These are phyloP conservation scores for Tachina fera DNA, from an alignment of 2,888 invertebrate species.

Conservation along the genomic window DNA sequence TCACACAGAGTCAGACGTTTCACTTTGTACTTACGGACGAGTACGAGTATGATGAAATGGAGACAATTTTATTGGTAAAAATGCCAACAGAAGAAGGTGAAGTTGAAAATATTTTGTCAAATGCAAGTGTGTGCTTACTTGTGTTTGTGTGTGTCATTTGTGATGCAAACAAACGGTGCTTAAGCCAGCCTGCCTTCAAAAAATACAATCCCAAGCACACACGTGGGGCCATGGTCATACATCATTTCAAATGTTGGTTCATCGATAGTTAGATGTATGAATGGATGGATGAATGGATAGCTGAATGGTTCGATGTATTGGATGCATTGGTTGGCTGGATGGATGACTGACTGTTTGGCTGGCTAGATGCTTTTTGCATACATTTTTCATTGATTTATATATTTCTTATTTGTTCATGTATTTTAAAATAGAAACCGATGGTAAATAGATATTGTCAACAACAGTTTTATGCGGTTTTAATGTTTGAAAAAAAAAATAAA, in stretches of 20 bases:
- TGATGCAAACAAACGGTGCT: slow-evolving; percentile 66
- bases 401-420: slow-evolving; percentile 22
- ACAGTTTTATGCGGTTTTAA: slow-evolving; percentile 69
- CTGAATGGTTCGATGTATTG: neutral
- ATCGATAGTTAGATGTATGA: slow-evolving; percentile 38
- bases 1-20: neutral
- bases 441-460: slow-evolving; percentile 72
- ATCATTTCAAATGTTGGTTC: slow-evolving; percentile 66
- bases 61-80: slow-evolving; percentile 43
- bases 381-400: slow-evolving; percentile 54
- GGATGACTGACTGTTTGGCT: slow-evolving; percentile 5
- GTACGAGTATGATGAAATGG: slow-evolving; percentile 57
- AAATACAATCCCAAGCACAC: slow-evolving; percentile 14
- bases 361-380: slow-evolving; percentile 34
- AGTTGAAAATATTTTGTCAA: slow-evolving; percentile 58
- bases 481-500: slow-evolving; percentile 29
- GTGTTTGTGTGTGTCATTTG: slow-evolving; percentile 53
- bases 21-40: slow-evolving; percentile 1
- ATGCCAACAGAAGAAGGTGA: slow-evolving; percentile 44
- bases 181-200: slow-evolving; percentile 63
- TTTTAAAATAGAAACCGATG: slow-evolving; percentile 59
- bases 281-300: slow-evolving; percentile 18
- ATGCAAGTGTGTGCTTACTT: slow-evolving; percentile 25
- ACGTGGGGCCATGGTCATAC: slow-evolving; percentile 63
- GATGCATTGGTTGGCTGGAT: neutral